Percentiles rank a stretch among this genome's conserved stretches.
Evolutionary conservation across 2,888 invertebrate genomes (phyloP).

Genomic region (Scrobipalpa costella): DNA sequence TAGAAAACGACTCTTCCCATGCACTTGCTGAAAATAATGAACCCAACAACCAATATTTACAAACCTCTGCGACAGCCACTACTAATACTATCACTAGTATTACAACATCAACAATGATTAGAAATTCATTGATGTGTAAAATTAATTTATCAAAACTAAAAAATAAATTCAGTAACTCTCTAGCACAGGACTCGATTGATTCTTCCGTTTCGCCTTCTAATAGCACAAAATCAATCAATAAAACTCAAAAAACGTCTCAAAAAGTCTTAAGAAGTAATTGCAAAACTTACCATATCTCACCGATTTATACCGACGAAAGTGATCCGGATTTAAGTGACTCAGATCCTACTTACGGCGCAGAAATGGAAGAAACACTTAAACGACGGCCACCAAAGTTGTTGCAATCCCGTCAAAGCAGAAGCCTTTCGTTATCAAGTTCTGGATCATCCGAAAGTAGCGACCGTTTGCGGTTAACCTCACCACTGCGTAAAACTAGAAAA

Average conservation of each 20-base stretch:
- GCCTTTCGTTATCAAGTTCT: slow-evolving; percentile 12
- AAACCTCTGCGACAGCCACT: slow-evolving; percentile 3
- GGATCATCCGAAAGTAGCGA: neutral
- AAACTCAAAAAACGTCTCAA: neutral
- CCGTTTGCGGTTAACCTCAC: neutral
- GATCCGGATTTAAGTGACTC: slow-evolving; percentile 16
- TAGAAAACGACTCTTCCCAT: neutral
- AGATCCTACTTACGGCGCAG: slow-evolving; percentile 10
- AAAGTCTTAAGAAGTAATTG: neutral
- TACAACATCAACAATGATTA: neutral
- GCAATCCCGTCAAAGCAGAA: neutral
- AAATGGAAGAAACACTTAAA: neutral
- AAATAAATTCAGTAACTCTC: neutral
- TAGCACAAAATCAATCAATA: neutral
- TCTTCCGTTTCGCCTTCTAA: neutral
- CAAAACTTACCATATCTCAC: slow-evolving; percentile 6
- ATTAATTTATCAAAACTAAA: slow-evolving; percentile 5
- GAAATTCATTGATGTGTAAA: slow-evolving; percentile 6
- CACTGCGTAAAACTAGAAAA: slow-evolving; percentile 11
- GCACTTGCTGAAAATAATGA: neutral
- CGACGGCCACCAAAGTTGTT: neutral
- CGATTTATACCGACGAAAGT: slow-evolving; percentile 3
- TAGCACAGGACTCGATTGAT: neutral
- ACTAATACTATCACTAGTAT: neutral
- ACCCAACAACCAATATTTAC: neutral